Conservation (phyloP, 2,888 invertebrate species). For the Melanotus villosus region DNA sequence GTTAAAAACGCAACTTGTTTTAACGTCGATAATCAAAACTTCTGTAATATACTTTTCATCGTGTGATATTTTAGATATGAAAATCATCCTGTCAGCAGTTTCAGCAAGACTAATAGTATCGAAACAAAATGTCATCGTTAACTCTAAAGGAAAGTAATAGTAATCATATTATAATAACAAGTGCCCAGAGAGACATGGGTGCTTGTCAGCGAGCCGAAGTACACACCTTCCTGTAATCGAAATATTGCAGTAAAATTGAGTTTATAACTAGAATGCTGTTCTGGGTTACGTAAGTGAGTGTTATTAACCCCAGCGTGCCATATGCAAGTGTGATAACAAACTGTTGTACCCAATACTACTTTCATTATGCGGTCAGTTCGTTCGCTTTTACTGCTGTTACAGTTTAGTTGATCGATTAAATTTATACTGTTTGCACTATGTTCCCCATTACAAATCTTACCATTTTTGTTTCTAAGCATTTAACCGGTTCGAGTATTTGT, state of each 20-base stretch:
- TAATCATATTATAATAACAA: no score
- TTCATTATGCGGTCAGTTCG: slow-evolving; percentile 18
- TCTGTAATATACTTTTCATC: no score
- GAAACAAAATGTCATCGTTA: no score
- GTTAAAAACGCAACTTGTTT: no score
- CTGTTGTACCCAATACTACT: slow-evolving; percentile 17
- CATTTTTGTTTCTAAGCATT: background rate
- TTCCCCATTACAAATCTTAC: slow-evolving; percentile 8
- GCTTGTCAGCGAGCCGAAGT: no score
- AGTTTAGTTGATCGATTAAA: slow-evolving; percentile 10
- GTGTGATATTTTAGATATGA: no score
- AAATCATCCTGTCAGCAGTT: no score
- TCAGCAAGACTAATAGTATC: no score
- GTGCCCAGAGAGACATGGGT: background rate
- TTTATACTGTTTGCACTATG: slow-evolving; percentile 1
- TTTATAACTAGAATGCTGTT: slow-evolving; percentile 13
- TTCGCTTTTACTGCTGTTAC: slow-evolving; percentile 15
- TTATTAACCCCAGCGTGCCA: slow-evolving; percentile 18
- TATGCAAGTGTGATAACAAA: slow-evolving; percentile 21
- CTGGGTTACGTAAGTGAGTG: slow-evolving; percentile 11
- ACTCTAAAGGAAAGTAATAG: no score
- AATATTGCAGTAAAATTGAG: slow-evolving; percentile 9
- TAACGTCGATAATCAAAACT: no score
- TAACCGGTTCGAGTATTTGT: background rate
- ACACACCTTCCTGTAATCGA: background rate